Conservation (phyloP, 2,888 invertebrate genomes). For the Chloroclysta siterata region DNA sequence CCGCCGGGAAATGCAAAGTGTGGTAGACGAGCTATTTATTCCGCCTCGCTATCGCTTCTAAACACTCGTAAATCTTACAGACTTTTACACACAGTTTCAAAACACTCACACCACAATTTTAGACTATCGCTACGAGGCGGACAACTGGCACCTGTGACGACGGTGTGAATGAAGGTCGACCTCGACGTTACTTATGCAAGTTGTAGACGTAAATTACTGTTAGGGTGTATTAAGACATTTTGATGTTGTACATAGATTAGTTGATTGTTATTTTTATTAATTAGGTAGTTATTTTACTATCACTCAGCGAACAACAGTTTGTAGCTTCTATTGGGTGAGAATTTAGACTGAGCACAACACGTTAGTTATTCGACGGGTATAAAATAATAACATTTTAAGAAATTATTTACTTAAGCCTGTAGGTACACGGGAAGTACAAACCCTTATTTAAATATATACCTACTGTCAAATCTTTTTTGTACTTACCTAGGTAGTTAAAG, state of each 20-base stretch:
- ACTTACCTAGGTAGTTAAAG: slow-evolving; percentile 20
- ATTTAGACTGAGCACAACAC: slow-evolving; percentile 64
- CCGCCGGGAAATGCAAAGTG: slow-evolving; percentile 94
- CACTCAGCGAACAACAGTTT: slow-evolving; percentile 38
- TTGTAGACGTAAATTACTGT: slow-evolving; percentile 45
- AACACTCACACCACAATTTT: slow-evolving; percentile 6
- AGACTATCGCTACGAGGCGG: slow-evolving; percentile 18
- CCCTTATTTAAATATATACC: slow-evolving; percentile 20
- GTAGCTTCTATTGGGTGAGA: slow-evolving; percentile 53
- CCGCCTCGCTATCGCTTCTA: slow-evolving; percentile 18
- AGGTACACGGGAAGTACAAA: slow-evolving; percentile 50
- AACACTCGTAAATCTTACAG: slow-evolving; percentile 28
- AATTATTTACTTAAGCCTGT: slow-evolving; percentile 39
- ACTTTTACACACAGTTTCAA: slow-evolving; percentile 25
- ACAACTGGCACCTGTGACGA: slow-evolving; percentile 14
- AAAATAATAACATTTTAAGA: slow-evolving; percentile 33
- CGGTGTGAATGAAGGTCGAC: slow-evolving; percentile 11
- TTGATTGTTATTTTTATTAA: slow-evolving; percentile 45
- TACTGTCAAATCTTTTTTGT: slow-evolving; percentile 17
- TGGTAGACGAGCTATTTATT: slow-evolving; percentile 85
- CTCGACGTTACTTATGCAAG: slow-evolving; percentile 26
- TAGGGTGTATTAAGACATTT: slow-evolving; percentile 46
- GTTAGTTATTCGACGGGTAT: slow-evolving; percentile 52
- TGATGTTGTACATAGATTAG: slow-evolving; percentile 67
- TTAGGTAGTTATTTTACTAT: slow-evolving; percentile 36